These are phyloP conservation scores for Cephalopterus ornatus DNA, from an alignment of 2,113 vertebrate genomes.

Conservation along the genomic window DNA sequence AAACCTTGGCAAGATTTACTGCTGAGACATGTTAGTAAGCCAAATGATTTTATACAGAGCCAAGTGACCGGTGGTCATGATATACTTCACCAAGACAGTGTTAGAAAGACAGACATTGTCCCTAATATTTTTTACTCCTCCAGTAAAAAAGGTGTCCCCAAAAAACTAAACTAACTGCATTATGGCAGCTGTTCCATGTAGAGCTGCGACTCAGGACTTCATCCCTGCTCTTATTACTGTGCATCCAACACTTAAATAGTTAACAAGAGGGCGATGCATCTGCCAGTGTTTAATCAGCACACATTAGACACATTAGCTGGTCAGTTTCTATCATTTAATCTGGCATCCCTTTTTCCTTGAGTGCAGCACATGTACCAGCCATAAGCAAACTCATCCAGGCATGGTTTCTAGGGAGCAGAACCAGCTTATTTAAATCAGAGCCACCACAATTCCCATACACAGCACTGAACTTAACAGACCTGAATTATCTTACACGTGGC, in stretches of 20 bases:
- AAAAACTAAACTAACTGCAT: background rate
- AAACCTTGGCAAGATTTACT: background rate
- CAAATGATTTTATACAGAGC: background rate
- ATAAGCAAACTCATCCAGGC: fast-evolving
- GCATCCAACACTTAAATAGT: fast-evolving
- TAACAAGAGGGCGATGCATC: background rate
- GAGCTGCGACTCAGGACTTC: background rate
- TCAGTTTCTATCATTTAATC: background rate
- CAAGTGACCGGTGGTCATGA: background rate
- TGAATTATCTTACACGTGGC: constrained; percentile 20
- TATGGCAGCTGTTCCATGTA: background rate
- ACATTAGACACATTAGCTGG: fast-evolving
- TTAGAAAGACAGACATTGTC: background rate
- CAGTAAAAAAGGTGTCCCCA: background rate
- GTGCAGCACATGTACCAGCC: background rate
- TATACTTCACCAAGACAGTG: background rate
- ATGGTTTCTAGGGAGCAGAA: background rate
- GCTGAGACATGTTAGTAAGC: background rate
- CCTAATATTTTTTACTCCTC: background rate
- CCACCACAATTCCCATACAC: background rate
- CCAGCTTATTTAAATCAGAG: background rate
- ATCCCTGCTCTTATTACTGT: background rate
- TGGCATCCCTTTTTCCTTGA: fast-evolving
- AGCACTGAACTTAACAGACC: background rate
- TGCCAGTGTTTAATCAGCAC: too few species aligned